Evolutionary conservation across 2,797 vertebrate genomes (phyloP), one percentile per base, ranked within the genome.

Genomic region (Gallinago solitaria): DNA sequence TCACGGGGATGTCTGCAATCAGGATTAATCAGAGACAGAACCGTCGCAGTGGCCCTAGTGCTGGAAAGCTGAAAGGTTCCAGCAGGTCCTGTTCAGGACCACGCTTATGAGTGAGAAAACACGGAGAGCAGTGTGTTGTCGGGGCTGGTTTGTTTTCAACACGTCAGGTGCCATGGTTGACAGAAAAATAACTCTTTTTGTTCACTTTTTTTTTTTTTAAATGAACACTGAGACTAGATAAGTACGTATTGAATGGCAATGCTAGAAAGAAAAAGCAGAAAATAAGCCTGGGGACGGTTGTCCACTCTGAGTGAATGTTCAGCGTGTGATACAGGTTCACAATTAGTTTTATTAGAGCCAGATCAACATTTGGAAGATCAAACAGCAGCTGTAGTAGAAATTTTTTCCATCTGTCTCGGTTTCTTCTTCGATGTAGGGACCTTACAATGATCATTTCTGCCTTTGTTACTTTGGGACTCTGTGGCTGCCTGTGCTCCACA

Each of bases 291-390:
- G 56, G 63, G 83, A 86, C 30, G 23, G 74, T 28, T 88, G 87
- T 95, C 85, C 89, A 73, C 85, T 89, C 4, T 9, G 19, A 88
- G 90, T 37, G 61, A 90, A 57, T 50, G 45, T 65, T 92, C 83
- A 61, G 74, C 79, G 89, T 96, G 87, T 32, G 63, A 96, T 95
- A 95, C 95, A 95, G 96, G 96, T 97, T 97, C 95, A 93, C 93
- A 96, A 95, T 95, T 97, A 94, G 77, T 95, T 97, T 96, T 95
- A 96, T 97, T 93, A 87, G 95, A 97, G 89, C 94, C 96, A 97
- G 96, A 96, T 93, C 95, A 94, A 96, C 91, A 94, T 97, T 97
- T 96, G 91, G 95, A 95, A 96, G 95, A 97, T 97, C 96, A 97
- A 97, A 97, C 90, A 87, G 95, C 96, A 96, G 93, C 96, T 96